Base-by-base conservation (phyloP, 2,113 vertebrate genomes). In the Lampris megalopsis region DNA sequence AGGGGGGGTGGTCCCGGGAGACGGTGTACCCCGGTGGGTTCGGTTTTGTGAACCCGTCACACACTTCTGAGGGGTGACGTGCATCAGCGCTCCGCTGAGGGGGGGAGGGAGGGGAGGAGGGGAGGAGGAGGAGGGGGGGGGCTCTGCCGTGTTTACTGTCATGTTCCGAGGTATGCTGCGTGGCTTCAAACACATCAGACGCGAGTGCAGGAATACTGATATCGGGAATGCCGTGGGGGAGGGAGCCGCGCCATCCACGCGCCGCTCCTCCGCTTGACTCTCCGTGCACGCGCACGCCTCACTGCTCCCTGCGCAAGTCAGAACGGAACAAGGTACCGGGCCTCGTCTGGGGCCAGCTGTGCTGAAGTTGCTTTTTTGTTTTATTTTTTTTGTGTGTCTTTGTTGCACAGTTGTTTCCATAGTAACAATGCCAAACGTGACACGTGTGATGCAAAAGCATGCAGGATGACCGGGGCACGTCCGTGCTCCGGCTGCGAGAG, bases 181-280 rank as follows among this genome's bases (percentile, higher is more conserved):
- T 91, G 88, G 90, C 89, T 93, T 93, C 92, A 93, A 94, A 94
- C 90, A 89, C 88, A 93, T 92, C 91, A 92, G 91, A 92, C 83
- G 81, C 86, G 86, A 89, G 91, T 89, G 88, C 89, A 91, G 89
- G 90, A 93, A 93, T 92, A 91, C 89, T 91, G 92, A 93, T 93
- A 91, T 88, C 91, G 89, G 91, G 89, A 90, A 89, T 91, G 87
- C 90, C 88, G 50, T 75, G 49, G 89, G 24, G 24, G 24, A 24
- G 24, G 89, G 91, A 90, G 81, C 64, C 7, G 42, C 67, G 24
- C 24, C 24, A 24, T 24, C 24, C 24, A 24, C 24, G 0, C 24
- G 24, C 24, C 24, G 24, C 24, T 24, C 24, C 24, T 24, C 24
- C 24, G 24, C 24, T 24, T 24, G 24, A 24, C 24, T 24, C 24